These are phyloP conservation scores for Megaustenia siamemsis DNA, from an alignment of 2,888 invertebrate genomes.

Conservation along the genomic window DNA sequence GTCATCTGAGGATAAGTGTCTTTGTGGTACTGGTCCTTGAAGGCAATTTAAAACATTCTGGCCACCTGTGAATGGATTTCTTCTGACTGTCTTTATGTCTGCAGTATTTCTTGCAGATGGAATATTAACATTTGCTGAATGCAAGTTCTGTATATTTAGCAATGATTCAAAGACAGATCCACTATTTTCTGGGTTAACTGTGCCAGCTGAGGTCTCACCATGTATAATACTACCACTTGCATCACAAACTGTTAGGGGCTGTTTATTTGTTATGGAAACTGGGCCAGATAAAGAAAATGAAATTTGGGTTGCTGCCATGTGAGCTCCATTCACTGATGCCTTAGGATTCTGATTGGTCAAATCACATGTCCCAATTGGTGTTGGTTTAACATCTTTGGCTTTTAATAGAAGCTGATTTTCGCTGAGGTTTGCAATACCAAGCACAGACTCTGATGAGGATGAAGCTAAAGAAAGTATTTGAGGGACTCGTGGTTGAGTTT, in stretches of 20 bases:
- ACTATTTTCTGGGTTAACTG: not conserved
- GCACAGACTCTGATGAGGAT: not conserved
- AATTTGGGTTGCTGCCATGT: constrained; percentile 23
- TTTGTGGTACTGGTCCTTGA: constrained; percentile 3
- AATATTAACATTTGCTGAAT: not conserved
- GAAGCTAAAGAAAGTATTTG: not conserved
- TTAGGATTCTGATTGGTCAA: not conserved
- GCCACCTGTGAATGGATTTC: constrained; percentile 10
- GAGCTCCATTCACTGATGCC: constrained; percentile 31
- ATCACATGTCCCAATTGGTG: not conserved
- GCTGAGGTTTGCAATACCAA: not conserved
- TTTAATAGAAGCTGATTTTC: not conserved
- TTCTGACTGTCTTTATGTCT: not conserved
- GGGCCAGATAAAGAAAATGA: constrained; percentile 47
- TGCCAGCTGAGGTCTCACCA: not conserved
- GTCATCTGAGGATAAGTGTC: constrained; percentile 29
- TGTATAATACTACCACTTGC: not conserved
- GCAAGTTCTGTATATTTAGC: not conserved
- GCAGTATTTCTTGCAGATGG: not conserved
- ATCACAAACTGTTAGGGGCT: not conserved
- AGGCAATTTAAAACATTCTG: not conserved
- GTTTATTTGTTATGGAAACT: not conserved
- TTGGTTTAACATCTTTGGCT: not conserved
- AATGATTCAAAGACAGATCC: not conserved
- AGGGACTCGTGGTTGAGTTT: not conserved